Conservation (phyloP, 2,797 vertebrate genomes). For the Bradypus variegatus region DNA sequence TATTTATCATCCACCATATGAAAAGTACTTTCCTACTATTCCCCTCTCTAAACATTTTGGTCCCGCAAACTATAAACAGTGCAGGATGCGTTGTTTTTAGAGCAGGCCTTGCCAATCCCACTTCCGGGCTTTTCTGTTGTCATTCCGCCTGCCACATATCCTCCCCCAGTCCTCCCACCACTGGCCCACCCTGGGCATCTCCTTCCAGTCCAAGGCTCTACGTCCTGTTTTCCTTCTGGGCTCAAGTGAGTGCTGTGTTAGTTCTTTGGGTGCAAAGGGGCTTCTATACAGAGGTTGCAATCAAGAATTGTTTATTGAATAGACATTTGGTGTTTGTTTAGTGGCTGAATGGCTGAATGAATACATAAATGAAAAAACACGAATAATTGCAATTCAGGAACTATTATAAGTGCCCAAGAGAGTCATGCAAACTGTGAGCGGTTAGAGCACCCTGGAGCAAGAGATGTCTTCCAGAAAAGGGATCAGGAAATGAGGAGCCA, state of each 20-base stretch:
- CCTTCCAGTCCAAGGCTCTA: neutral
- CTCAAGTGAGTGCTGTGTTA: neutral
- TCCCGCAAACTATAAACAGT: neutral
- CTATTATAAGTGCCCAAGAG: neutral
- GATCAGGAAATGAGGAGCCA: neutral
- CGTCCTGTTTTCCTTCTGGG: neutral
- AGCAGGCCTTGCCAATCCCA: neutral
- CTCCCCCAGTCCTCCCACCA: neutral
- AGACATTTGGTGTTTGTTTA: neutral
- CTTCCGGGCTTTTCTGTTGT: neutral
- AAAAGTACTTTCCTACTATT: neutral
- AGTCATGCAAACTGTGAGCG: neutral
- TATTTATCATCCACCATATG: neutral
- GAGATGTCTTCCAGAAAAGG: neutral
- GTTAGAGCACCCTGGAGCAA: neutral
- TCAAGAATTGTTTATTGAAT: neutral
- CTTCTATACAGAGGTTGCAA: neutral
- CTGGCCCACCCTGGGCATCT: too few species aligned
- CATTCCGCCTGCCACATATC: accelerated
- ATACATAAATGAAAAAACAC: neutral
- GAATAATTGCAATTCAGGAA: neutral
- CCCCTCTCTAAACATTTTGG: neutral
- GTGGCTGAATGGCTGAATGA: neutral
- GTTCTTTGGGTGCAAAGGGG: neutral
- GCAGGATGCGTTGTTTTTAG: too few species aligned